Base-by-base conservation (phyloP, 2,888 invertebrate species). In the Cancer borealis region DNA sequence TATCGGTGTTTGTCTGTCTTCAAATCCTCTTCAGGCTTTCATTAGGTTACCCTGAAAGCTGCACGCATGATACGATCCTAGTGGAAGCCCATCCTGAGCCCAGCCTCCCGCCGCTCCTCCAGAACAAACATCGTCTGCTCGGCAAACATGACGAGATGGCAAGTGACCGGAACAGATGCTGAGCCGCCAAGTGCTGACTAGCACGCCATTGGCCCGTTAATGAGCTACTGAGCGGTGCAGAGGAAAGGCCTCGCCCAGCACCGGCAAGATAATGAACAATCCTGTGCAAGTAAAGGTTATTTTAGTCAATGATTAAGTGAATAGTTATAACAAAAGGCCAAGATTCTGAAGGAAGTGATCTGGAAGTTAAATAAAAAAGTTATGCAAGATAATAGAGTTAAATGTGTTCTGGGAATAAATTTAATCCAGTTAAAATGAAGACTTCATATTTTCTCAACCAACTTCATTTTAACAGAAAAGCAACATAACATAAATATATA, bases 101-200 rank as follows among this genome's bases (percentile, higher is more conserved):
- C 79, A 10, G 79, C 79, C 79, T 79, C 26, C 30, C 26, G 26
- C 26, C 26, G 79, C 79, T 66, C 30, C 79, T 79, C 30, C 79
- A 79, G 30, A 30, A 30, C 79, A 79, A 79, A 79, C 79, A 79
- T 30, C 79, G 26, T 79, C 26, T 30, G 10, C 79, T 30, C 30
- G 26, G 79, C 79, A 79, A 79, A 79, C 79, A 79, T 30, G 79
- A 30, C 30, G 30, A 79, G 79, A 79, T 30, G 79, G 79, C 79
- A 79, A 79, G 79, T 79, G 79, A 79, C 79, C 79, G 79, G 79
- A 79, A 79, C 79, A 79, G 79, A 30, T 79, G 79, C 79, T 79
- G 79, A 79, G 30, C 79, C 30, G 79, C 79, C 79, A 79, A 79
- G 26, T 26, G 79, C 79, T 79, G 79, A 79, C 79, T 30, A 12